Evolutionary conservation across 2,797 vertebrate genomes (phyloP).

Genomic region (Sardinella longiceps): DNA sequence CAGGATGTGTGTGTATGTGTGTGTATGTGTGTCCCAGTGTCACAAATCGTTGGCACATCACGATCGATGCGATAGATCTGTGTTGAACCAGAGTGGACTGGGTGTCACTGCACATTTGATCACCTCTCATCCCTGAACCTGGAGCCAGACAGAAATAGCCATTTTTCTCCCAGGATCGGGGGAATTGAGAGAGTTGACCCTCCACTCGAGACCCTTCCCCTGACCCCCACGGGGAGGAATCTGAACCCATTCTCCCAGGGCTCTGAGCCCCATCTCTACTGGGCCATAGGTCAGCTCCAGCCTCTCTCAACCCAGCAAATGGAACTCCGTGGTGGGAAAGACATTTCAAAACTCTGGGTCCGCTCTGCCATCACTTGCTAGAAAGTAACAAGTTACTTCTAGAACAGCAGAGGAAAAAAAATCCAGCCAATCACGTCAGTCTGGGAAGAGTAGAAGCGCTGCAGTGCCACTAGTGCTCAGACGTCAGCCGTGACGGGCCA

Average conservation of each 20-base stretch:
- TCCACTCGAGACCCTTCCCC: neutral
- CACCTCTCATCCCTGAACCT: neutral
- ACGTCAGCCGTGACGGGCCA: neutral
- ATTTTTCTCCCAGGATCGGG: neutral
- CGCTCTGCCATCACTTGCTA: neutral
- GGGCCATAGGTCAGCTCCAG: neutral
- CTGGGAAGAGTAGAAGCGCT: neutral
- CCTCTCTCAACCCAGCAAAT: neutral
- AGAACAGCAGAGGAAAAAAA: neutral
- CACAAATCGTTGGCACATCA: neutral
- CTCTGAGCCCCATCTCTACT: neutral
- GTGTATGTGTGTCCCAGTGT: neutral
- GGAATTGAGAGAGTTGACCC: neutral
- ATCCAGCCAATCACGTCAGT: neutral
- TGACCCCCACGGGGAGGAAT: neutral
- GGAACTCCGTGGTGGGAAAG: neutral
- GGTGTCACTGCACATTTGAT: neutral
- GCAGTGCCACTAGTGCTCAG: neutral
- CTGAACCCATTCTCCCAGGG: neutral
- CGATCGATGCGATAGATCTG: neutral
- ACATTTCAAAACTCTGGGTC: neutral
- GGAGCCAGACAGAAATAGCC: neutral
- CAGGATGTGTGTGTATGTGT: neutral
- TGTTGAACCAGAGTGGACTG: neutral
- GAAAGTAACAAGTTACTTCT: neutral